Evolutionary conservation across 2,113 vertebrate species (phyloP), one percentile per base, ranked within the genome.

Genomic region (Centrocercus urophasianus): DNA sequence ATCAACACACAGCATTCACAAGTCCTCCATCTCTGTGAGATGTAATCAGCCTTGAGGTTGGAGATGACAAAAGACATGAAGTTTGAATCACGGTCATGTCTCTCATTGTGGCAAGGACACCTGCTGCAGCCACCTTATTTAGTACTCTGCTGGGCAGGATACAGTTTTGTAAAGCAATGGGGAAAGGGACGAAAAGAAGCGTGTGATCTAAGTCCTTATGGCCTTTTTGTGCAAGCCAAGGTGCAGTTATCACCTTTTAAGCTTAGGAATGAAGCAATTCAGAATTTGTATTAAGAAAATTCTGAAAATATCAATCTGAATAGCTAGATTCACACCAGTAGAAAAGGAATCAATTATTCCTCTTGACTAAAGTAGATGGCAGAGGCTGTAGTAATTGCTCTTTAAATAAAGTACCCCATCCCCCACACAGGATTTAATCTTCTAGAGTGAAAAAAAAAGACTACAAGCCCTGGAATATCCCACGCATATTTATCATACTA

Each of bases 341-440:
- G 54, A 90, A 95, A 86, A 76, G 34, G 47, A 89, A 84, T 61
- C 82, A 50, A 45, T 92, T 90, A 93, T 48, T 95, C 34, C 22
- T 93, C 80, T 91, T 45, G 78, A 69, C 71, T 69, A 45, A 77
- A 93, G 80, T 57, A 83, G 78, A 89, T 54, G 70, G 50, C 52
- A 88, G 45, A 91, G 72, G 38, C 81, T 86, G 65, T 70, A 75
- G 57, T 81, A 96, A 97, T 92, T 88, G 89, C 59, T 94, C 73
- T 88, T 96, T 57, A 96, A 80, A 76, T 82, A 66, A 88, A 93
- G 59, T 45, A 92, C 71, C 75, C 25, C 27, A 69, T 67, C 93
- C 57, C 74, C 54, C 67, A 88, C 65, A 76, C 20, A 86, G 60
- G 74, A 92, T 90, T 84, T 75, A 90, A 92, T 95, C 63, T 89